Base-by-base conservation (phyloP, 1,140 invertebrate genomes). In the Drosophila grimshawi region DNA sequence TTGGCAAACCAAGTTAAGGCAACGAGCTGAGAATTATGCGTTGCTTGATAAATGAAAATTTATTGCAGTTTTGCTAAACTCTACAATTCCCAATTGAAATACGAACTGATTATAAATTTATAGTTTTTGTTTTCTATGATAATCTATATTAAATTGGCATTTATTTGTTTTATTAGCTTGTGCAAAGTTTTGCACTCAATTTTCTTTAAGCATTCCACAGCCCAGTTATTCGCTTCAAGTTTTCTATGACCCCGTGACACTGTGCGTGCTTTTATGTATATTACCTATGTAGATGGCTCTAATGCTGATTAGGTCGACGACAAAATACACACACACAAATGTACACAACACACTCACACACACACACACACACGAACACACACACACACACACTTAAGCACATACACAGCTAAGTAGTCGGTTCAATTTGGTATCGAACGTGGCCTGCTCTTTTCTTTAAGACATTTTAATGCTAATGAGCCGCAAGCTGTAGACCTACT, bases 391-490 rank as follows among this genome's bases (percentile, higher is more conserved):
- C 32, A 69, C 11, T 7, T 37, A 7, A 11, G 37, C 57, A 66
- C 27, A 60, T 39, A 30, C 33, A 55, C 11, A 60, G 39, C 29
- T 68, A 70, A 88, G 80, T 83, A 88, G 85, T 86, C 77, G 53
- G 85, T 72, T 86, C 83, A 86, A 86, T 86, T 86, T 86, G 80
- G 77, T 86, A 86, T 86, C 83, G 83, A 86, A 88, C 83, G 82
- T 86, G 82, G 82, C 83, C 82, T 52, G 70, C 66, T 80, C 81
- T 86, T 85, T 89, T 89, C 86, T 89, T 81, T 71, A 85, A 89
- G 85, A 89, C 85, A 89, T 89, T 89, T 89, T 89, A 89, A 89
- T 89, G 85, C 81, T 89, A 89, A 89, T 89, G 85, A 89, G 85
- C 85, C 86, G 75, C 86, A 89, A 89, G 85, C 81, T 78, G 86